phyloP scores from a whole-genome alignment of 1,140 invertebrate genomes.

The Hirudo medicinalis region DNA sequence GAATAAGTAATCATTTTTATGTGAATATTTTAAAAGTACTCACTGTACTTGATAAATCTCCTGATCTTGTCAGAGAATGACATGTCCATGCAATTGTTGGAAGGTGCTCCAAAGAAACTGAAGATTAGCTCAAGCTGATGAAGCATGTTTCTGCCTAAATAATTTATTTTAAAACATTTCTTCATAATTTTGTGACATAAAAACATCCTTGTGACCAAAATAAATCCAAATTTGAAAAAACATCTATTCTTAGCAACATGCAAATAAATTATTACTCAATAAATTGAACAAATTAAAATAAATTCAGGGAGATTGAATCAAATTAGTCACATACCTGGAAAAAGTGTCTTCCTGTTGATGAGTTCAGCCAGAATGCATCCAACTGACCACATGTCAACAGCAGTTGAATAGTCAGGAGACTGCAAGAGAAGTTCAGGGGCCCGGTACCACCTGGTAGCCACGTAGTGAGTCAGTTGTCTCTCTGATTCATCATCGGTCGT shows the following conservation, averaged over 20 bases:
- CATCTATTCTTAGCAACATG: neutral
- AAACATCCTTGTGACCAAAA: neutral
- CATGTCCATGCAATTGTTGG: constrained; percentile 85
- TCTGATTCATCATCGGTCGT: constrained; percentile 27
- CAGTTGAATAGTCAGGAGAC: constrained; percentile 59
- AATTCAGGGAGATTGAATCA: constrained; percentile 57
- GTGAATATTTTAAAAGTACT: neutral
- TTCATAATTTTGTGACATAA: neutral
- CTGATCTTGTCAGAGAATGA: constrained; percentile 95
- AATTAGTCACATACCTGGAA: constrained; percentile 31
- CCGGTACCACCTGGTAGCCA: constrained; percentile 40
- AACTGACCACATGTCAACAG: constrained; percentile 41
- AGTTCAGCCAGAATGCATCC: constrained; percentile 43
- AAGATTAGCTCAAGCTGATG: constrained; percentile 90
- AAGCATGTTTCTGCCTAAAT: neutral
- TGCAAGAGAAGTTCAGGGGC: constrained; percentile 39
- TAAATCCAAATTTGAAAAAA: neutral
- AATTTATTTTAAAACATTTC: neutral
- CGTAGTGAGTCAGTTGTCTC: constrained; percentile 38
- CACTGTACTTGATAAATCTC: neutral
- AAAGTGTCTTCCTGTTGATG: constrained; percentile 38
- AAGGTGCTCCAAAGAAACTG: constrained; percentile 85
- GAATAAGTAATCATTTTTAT: no score
- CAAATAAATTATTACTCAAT: constrained; percentile 24
- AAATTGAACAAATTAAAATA: neutral